Conservation (phyloP, 2,797 vertebrate genomes). For the Euthynnus affinis region DNA sequence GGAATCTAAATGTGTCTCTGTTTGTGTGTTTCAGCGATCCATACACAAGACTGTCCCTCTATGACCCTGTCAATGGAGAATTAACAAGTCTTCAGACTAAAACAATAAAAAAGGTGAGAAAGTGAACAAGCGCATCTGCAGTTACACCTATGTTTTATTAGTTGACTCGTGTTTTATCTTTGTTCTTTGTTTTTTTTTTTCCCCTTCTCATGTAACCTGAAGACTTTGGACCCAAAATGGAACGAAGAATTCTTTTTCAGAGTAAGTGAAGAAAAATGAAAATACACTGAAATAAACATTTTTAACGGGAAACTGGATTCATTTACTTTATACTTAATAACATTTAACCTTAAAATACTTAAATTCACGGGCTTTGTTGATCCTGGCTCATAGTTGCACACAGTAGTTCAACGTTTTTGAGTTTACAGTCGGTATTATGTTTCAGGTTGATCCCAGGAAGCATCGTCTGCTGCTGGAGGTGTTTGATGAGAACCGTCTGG, state of each 20-base stretch:
- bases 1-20: conserved; percentile 26
- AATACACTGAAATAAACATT: too few species aligned
- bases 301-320: not conserved
- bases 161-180: conserved; percentile 12
- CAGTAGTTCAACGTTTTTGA: not conserved
- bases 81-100: conserved; percentile 94
- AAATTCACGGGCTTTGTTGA: not conserved
- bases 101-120: conserved; percentile 93
- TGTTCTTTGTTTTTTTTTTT: conserved; percentile 36
- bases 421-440: conserved; percentile 19
- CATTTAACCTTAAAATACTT: not conserved
- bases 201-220: conserved; percentile 18
- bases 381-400: not conserved
- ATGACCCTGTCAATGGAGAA: conserved; percentile 91
- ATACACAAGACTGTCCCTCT: conserved; percentile 93
- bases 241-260: conserved; percentile 95
- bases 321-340: not conserved
- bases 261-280: conserved; percentile 85
- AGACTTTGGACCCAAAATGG: conserved; percentile 97
- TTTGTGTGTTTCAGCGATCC: conserved; percentile 89
- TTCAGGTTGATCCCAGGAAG: conserved; percentile 92
- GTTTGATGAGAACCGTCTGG: conserved; percentile 98
- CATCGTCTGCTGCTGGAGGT: conserved; percentile 96
- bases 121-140: not conserved
- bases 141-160: not conserved